phyloP scores from a whole-genome alignment of 2,113 vertebrate species.

The Sclerurus mexicanus region DNA sequence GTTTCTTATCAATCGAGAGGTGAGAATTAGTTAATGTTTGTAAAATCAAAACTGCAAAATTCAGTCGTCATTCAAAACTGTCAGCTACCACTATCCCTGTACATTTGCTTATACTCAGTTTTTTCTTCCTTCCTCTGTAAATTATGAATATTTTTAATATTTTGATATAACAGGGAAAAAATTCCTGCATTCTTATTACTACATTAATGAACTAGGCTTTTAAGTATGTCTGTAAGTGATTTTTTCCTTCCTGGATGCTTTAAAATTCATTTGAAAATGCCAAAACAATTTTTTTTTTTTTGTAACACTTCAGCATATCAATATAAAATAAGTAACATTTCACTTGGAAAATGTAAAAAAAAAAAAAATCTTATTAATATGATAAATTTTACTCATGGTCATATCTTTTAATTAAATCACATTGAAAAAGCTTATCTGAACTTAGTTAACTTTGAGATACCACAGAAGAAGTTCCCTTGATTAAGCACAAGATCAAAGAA shows the following conservation, averaged over 20 bases:
- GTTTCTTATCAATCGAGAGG: not conserved
- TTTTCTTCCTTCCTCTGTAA: not conserved
- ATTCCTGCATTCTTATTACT: not conserved
- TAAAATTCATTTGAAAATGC: not conserved
- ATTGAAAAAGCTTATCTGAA: not conserved
- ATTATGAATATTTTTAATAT: not conserved
- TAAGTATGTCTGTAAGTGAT: not conserved
- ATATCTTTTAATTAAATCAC: conserved; percentile 37
- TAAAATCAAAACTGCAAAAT: not conserved
- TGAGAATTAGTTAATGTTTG: not conserved
- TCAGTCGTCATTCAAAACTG: not conserved
- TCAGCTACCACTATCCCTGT: not conserved
- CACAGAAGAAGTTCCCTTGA: not conserved
- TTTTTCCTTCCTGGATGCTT: not conserved
- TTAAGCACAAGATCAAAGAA: conserved; percentile 24
- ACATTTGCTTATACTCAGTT: not conserved
- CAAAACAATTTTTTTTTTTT: not conserved
- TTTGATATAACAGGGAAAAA: not conserved
- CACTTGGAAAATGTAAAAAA: not conserved
- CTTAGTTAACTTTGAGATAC: not conserved
- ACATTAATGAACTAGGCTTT: not conserved
- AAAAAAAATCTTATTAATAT: not conserved
- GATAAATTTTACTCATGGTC: not conserved
- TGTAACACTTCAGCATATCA: not conserved
- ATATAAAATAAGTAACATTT: not conserved